Base-by-base conservation (phyloP, 2,113 vertebrate genomes). In the Indicator maculatus region DNA sequence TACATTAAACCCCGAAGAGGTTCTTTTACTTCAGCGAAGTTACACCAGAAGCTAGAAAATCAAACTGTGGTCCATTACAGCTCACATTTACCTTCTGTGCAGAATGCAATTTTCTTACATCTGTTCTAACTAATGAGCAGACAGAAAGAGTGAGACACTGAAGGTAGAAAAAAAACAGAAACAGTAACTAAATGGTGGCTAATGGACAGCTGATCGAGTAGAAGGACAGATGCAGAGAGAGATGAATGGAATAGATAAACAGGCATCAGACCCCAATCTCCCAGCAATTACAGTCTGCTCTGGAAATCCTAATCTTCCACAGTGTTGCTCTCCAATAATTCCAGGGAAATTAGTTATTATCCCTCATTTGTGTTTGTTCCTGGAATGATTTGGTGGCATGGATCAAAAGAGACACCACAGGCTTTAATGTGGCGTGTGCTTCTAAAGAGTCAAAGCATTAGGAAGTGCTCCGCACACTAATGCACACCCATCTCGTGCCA, bases 301-400 rank as follows among this genome's bases (percentile, higher is more conserved):
- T 45, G 75, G 93, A 93, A 84, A 97, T 61, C 88, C 87, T 96
- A 83, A 96, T 96, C 96, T 95, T 88, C 95, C 47, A 78, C 91
- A 44, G 88, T 83, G 88, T 92, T 5, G 5, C 75, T 93, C 77
- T 92, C 93, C 95, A 96, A 59, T 84, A 86, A 96, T 90, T 97
- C 96, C 95, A 93, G 94, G 74, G 91, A 95, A 94, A 94, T 96
- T 95, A 92, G 93, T 96, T 93, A 95, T 94, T 96, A 96, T 95
- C 91, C 92, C 84, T 95, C 92, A 56, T 95, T 97, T 95, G 86
- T 91, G 75, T 60, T 94, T 77, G 59, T 92, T 88, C 93, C 91
- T 83, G 88, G 86, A 89, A 96, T 95, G 66, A 94, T 87, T 94
- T 70, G 90, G 93, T 96, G 82, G 76, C 50, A 16, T 50, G 75